Base-by-base conservation (phyloP, 2,113 vertebrate species). In the Macquaria ambigua region DNA sequence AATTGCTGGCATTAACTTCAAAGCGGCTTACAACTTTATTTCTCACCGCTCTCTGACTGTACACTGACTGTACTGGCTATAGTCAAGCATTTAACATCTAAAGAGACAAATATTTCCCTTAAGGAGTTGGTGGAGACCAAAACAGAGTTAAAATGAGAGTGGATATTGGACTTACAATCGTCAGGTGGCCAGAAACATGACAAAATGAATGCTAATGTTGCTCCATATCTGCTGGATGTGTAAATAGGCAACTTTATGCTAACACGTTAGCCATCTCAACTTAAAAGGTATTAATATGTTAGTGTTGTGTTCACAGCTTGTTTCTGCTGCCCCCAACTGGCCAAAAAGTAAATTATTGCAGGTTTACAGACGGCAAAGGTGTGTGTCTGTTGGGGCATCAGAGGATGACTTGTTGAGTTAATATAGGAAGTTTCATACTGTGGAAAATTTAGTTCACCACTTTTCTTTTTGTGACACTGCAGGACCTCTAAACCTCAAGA, bases 401-500 rank as follows among this genome's bases (percentile, higher is more conserved):
- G n/a, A 58, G 46, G 18, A 53, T 12, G n/a, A n/a, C n/a, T n/a
- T 25, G 25, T 55, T 73, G 21, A 25, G 25, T 37, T 48, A 8
- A 39, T 34, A 55, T 21, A 37, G 25, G 23, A n/a, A 58, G 10
- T 61, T 74, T n/a, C 31, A 61, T 77, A 21, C 23, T 23, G 50
- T 74, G 18, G 15, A 28, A 28, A 11, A 70, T 79, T 81, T 61
- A 1, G 6, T 52, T 34, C 15, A 34, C 25, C 34, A 4, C 20
- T 56, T 58, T 74, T 85, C 23, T 67, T 62, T 48, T n/a, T 68
- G 23, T 62, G 63, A 67, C 25, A 21, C 46, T 25, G n/a, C 61
- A 52, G 67, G 52, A 74, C 16, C 8, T 79, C 50, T 55, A 41
- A 70, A 73, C 50, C 7, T 66, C 21, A 52, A 28, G 34, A 74